Base-by-base conservation (phyloP, 2,113 vertebrate species). In the Athene cunicularia region DNA sequence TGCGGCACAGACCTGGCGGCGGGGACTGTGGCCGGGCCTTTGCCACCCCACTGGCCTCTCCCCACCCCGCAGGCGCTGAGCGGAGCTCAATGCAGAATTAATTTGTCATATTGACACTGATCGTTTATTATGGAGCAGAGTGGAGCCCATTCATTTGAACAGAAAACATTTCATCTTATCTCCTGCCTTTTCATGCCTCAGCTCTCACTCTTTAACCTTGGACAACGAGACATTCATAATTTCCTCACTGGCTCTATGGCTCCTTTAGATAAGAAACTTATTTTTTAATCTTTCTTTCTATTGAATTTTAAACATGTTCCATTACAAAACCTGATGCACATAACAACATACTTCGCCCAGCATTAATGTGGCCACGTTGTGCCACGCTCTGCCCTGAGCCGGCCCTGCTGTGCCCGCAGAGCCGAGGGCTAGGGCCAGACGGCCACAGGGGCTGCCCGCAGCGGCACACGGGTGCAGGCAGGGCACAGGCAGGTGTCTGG, bases 91-190 rank as follows among this genome's bases (percentile, higher is more conserved):
- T 68, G 91, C 87, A 82, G 96, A 96, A 98, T 97, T 97, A 98
- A 97, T 98, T 97, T 96, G 97, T 98, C 97, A 97, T 96, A 96
- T 96, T 98, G 97, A 97, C 97, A 98, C 97, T 90, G 97, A 96
- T 96, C 96, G n/a, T 97, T 98, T 97, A 96, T 97, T 97, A 97
- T 43, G 26, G 92, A 93, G 93, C 49, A 90, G 96, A 97, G 95
- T 95, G 93, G 96, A 95, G 95, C 95, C 97, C 96, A 96, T 97
- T 98, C 97, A 98, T 98, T 97, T 97, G 93, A 96, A 97, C 94
- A 97, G 96, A 97, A 96, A 97, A 97, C 94, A 86, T 94, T 97
- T 91, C 92, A 93, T 97, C 97, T 98, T 97, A 97, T 98, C 97
- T 97, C 87, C 90, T 90, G 96, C 96, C 93, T 97, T 97, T 97